Evolutionary conservation across 2,113 vertebrate species (phyloP).

Genomic region (Alexandromys fortis): DNA sequence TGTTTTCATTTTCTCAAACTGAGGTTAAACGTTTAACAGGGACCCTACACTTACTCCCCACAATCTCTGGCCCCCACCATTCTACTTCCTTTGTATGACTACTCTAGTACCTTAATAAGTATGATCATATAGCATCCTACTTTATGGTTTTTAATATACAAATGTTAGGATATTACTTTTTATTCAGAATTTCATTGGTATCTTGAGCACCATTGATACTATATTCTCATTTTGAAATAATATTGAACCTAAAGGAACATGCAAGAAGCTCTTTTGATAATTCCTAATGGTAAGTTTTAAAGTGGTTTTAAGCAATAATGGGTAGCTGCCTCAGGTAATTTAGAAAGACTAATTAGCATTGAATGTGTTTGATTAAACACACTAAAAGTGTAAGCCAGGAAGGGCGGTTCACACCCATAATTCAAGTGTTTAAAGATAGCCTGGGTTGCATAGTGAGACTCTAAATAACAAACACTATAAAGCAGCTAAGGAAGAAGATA

Average conservation of each 20-base stretch:
- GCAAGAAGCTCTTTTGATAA: background rate
- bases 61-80: background rate
- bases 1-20: constrained; percentile 18
- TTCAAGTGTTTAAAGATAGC: background rate
- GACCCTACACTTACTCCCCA: background rate
- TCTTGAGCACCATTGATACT: background rate
- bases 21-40: background rate
- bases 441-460: background rate
- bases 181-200: background rate
- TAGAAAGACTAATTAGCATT: background rate
- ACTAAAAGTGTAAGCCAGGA: too few relatives aligned
- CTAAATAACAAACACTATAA: background rate
- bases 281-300: background rate
- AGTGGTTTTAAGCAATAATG: background rate
- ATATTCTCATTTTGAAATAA: background rate
- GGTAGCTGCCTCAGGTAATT: background rate
- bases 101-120: background rate
- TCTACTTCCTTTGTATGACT: background rate
- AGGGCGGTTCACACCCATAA: background rate
- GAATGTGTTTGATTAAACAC: background rate
- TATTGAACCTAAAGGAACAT: background rate
- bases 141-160: constrained; percentile 4
- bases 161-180: background rate
- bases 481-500: background rate
- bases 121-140: background rate